Percentiles rank a stretch among this genome's conserved stretches.
These are phyloP conservation scores for Barbus barbus DNA, from an alignment of 2,113 vertebrate genomes.

Conservation along the genomic window DNA sequence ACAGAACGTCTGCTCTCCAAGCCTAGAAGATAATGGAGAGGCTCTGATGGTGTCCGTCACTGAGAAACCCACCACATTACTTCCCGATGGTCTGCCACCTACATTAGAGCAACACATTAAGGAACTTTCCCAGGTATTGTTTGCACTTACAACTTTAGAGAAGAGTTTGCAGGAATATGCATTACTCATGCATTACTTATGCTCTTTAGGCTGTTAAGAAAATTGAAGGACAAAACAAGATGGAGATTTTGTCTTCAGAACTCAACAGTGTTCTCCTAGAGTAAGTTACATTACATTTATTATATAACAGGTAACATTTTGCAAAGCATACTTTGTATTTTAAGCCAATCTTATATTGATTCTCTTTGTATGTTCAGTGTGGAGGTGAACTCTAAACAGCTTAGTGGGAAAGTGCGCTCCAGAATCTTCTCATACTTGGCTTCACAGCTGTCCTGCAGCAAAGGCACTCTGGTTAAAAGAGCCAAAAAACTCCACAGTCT, in stretches of 20 bases:
- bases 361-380: slow-evolving; percentile 74
- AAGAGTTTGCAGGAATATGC: not conserved
- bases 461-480: slow-evolving; percentile 85
- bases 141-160: not conserved
- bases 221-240: slow-evolving; percentile 85
- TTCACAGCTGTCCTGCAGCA: slow-evolving; percentile 90
- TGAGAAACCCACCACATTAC: slow-evolving; percentile 41
- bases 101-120: slow-evolving; percentile 80
- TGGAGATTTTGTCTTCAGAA: slow-evolving; percentile 89
- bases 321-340: not conserved
- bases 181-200: not conserved
- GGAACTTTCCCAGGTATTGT: slow-evolving; percentile 80
- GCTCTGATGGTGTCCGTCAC: not conserved
- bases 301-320: not conserved
- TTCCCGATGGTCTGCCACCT: slow-evolving; percentile 83
- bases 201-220: slow-evolving; percentile 80
- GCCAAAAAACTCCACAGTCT: slow-evolving; percentile 83
- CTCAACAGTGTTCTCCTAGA: slow-evolving; percentile 88
- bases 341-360: not conserved
- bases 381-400: slow-evolving; percentile 84
- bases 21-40: slow-evolving; percentile 73
- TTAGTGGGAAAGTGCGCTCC: slow-evolving; percentile 81
- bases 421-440: slow-evolving; percentile 88
- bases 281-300: slow-evolving; percentile 75
- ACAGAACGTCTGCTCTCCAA: slow-evolving; percentile 74